These are phyloP conservation scores for Agrotis ipsilon DNA, from an alignment of 2,888 invertebrate species.

Conservation along the genomic window DNA sequence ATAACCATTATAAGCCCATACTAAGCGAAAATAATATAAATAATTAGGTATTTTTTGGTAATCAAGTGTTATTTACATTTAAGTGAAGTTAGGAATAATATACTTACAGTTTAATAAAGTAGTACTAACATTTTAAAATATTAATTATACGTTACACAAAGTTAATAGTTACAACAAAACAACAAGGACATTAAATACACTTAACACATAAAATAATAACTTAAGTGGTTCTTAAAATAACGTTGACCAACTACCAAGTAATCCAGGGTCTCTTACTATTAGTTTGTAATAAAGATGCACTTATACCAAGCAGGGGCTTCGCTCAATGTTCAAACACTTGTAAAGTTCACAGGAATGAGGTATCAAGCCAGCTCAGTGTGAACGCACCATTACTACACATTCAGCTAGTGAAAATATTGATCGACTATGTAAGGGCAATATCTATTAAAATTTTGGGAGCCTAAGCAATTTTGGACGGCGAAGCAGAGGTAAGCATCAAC, in stretches of 20 bases:
- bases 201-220: constrained; percentile 45
- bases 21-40: constrained; percentile 27
- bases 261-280: constrained; percentile 1
- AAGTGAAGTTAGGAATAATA: constrained; percentile 43
- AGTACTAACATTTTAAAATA: constrained; percentile 50
- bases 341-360: background rate
- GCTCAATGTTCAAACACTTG: background rate
- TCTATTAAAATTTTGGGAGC: constrained; percentile 25
- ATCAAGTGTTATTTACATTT: constrained; percentile 61
- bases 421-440: constrained; percentile 30
- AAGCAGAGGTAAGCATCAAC: constrained; percentile 68
- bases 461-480: constrained; percentile 74
- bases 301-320: constrained; percentile 8
- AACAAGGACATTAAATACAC: constrained; percentile 49
- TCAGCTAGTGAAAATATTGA: constrained; percentile 24
- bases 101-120: constrained; percentile 49
- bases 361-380: constrained; percentile 1
- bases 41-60: constrained; percentile 16
- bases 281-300: constrained; percentile 2
- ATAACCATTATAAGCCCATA: constrained; percentile 18
- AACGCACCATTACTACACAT: constrained; percentile 17
- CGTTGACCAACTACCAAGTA: constrained; percentile 39
- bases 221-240: constrained; percentile 31
- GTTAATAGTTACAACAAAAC: constrained; percentile 54
- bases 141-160: constrained; percentile 58